Percentiles rank a stretch among this genome's conserved stretches.
These are phyloP conservation scores for Cyclophora punctaria DNA, from an alignment of 2,888 invertebrate genomes.

Conservation along the genomic window DNA sequence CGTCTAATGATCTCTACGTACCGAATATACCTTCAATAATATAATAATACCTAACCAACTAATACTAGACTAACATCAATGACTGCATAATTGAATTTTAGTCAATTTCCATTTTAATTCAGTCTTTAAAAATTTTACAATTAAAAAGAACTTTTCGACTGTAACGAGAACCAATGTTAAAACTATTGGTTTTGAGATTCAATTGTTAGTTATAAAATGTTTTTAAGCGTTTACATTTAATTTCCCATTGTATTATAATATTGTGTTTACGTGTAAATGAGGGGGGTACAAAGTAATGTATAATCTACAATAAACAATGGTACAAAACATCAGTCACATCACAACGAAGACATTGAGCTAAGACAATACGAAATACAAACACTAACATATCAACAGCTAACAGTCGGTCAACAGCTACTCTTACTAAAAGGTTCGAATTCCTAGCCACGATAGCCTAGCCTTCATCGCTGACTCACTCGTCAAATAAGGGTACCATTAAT, in stretches of 20 bases:
- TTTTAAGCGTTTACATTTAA: slow-evolving; percentile 8
- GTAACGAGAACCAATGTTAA: slow-evolving; percentile 16
- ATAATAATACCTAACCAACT: slow-evolving; percentile 37
- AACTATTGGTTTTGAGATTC: not conserved
- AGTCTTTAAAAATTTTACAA: slow-evolving; percentile 68
- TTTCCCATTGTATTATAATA: not conserved
- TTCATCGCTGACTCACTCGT: no score
- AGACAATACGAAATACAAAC: slow-evolving; percentile 29
- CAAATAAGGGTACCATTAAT: no score
- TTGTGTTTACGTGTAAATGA: slow-evolving; percentile 9
- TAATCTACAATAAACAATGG: slow-evolving; percentile 20
- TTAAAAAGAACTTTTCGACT: slow-evolving; percentile 32
- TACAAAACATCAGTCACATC: slow-evolving; percentile 39
- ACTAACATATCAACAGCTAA: slow-evolving; percentile 12
- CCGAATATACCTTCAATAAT: slow-evolving; percentile 25
- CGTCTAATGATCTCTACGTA: slow-evolving; percentile 25
- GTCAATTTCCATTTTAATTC: slow-evolving; percentile 58
- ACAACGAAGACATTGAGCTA: slow-evolving; percentile 53
- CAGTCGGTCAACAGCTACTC: slow-evolving; percentile 13
- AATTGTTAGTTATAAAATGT: slow-evolving; percentile 1
- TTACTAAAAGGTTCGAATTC: no score
- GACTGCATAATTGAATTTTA: slow-evolving; percentile 68
- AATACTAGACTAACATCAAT: slow-evolving; percentile 47
- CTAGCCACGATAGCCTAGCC: no score
- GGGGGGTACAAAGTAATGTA: slow-evolving; percentile 13